Evolutionary conservation across 1,140 invertebrate genomes (phyloP), one percentile per base, ranked within the genome.

Genomic region (Zaprionus ghesquierei): DNA sequence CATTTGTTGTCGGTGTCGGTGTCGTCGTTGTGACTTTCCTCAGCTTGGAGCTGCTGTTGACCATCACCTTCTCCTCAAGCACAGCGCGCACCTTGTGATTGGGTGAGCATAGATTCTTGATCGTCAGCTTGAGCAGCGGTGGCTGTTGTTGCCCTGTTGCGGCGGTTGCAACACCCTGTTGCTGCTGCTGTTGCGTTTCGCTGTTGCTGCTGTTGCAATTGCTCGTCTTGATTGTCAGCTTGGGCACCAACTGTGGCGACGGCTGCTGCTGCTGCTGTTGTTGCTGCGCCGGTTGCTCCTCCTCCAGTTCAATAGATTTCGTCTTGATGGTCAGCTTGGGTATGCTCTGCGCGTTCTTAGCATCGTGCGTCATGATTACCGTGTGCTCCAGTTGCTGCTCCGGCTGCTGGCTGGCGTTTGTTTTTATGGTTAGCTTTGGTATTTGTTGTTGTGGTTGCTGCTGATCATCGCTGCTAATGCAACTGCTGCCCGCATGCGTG

Each of bases 71-170:
- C 56, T 89, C 89, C 51, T 89, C 89, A n/a, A 89, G 76, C 51
- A 91, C 90, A 0, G 87, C 84, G 6, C 84, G 77, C 49, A 91
- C 74, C 46, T 85, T 90, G 29, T 84, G 82, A 35, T 90, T 90
- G 23, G 90, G 90, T 6, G 90, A 91, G 41, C 78, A 89, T 6
- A 91, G 66, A 69, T 91, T 91, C 62, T 91, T 91, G 12, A 91
- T 91, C 20, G 90, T 91, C 13, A 91, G 35, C 70, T 91, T 91
- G n/a, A 86, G 90, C 64, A 82, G 35, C 1, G 85, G 82, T 29
- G 77, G 82, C 55, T 71, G 64, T 46, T 69, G 74, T n/a, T 56
- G 69, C 2, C 35, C 35, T 18, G 41, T 1, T 4, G 3, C n/a
- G 15, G 35, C 35, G 18, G 41, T 1, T 4, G 3, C n/a, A 15